Evolutionary conservation across 2,797 vertebrate genomes (phyloP).

Genomic region (Pogonophryne albipinna): DNA sequence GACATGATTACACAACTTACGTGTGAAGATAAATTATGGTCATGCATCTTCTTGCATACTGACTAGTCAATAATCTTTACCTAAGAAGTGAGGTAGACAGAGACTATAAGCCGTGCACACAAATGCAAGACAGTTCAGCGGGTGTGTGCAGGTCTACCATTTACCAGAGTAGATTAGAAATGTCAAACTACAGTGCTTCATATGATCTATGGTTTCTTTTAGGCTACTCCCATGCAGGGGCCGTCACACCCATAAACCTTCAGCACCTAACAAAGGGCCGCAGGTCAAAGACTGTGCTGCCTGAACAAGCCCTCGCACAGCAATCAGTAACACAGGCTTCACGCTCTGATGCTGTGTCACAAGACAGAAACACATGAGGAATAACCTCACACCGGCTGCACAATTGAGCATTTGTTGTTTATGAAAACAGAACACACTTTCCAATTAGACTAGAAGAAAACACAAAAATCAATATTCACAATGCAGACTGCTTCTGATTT

Average conservation of each 20-base stretch:
- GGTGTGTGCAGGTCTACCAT: not conserved
- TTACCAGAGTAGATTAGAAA: not conserved
- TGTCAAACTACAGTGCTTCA: not conserved
- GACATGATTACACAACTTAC: no score
- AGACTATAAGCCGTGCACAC: not conserved
- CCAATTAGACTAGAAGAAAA: not conserved
- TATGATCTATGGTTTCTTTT: not conserved
- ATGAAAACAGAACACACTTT: conserved; percentile 40
- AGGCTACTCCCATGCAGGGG: not conserved
- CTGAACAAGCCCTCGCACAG: conserved; percentile 23
- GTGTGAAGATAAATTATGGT: not conserved
- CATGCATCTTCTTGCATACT: not conserved
- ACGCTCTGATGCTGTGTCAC: not conserved
- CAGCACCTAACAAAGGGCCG: not conserved
- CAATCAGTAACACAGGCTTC: conserved; percentile 18
- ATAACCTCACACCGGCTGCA: not conserved
- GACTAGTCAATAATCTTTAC: not conserved
- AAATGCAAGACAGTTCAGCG: not conserved
- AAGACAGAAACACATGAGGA: not conserved
- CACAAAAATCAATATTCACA: conserved; percentile 41
- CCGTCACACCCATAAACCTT: conserved; percentile 10
- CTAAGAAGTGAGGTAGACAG: not conserved
- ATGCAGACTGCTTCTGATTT: no score
- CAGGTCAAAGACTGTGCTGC: not conserved
- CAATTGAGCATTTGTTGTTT: conserved; percentile 2